phyloP scores from a whole-genome alignment of 2,888 invertebrate genomes.

The Rhingia campestris region DNA sequence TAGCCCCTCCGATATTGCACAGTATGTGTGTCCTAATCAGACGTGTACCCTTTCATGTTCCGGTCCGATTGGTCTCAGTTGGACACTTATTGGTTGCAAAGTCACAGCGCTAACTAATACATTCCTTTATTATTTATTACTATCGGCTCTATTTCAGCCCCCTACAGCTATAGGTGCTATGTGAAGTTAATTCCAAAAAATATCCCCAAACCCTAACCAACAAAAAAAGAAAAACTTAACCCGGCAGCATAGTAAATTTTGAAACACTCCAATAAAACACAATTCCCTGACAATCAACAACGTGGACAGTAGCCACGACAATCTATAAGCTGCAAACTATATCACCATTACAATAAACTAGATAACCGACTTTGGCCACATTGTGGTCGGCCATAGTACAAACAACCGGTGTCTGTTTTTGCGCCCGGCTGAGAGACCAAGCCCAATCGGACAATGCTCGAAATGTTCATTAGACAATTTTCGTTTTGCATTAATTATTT shows the following conservation, averaged over 20 bases:
- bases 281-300: slow-evolving; percentile 62
- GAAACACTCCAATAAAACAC: slow-evolving; percentile 61
- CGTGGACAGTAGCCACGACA: slow-evolving; percentile 64
- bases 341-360: slow-evolving; percentile 73
- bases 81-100: too few species aligned
- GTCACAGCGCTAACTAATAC: too few species aligned
- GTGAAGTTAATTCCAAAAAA: too few species aligned
- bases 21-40: too few species aligned
- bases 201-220: background rate
- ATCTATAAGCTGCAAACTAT: slow-evolving; percentile 69
- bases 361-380: slow-evolving; percentile 56
- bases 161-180: too few species aligned
- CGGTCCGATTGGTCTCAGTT: too few species aligned
- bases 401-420: slow-evolving; percentile 35
- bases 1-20: too few species aligned
- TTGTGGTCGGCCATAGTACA: slow-evolving; percentile 30
- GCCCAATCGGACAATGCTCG: slow-evolving; percentile 74
- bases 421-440: slow-evolving; percentile 57
- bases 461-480: slow-evolving; percentile 74
- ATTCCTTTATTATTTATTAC: too few species aligned
- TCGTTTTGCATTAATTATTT: slow-evolving; percentile 74
- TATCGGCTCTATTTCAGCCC: too few species aligned
- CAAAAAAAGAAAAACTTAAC: slow-evolving; percentile 4
- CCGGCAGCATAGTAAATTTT: slow-evolving; percentile 36
- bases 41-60: too few species aligned